Percentiles rank a stretch among this genome's conserved stretches.
Conservation (phyloP, 1,140 invertebrate species). For the Eriocheir sinensis region DNA sequence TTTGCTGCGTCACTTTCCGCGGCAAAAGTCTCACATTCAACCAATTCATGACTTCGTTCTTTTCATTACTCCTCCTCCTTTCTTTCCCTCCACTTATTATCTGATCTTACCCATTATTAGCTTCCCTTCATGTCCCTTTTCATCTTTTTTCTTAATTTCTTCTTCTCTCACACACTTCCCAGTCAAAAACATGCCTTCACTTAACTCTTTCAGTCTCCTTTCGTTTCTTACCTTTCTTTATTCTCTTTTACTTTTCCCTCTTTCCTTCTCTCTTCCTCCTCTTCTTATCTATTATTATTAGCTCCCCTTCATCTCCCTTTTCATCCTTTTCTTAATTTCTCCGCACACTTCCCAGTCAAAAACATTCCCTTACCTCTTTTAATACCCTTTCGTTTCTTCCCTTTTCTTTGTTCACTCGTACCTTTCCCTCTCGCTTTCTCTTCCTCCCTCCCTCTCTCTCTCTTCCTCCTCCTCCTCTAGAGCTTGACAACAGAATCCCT, state of each 20-base stretch:
- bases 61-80: no score
- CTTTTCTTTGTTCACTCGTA: no score
- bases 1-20: no score
- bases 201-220: no score
- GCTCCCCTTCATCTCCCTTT: neutral
- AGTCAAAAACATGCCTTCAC: no score
- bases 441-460: neutral
- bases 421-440: neutral
- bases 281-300: neutral
- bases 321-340: neutral
- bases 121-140: neutral
- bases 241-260: neutral
- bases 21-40: no score
- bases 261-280: neutral
- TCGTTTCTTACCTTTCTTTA: neutral
- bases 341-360: neutral
- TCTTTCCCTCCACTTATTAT: no score
- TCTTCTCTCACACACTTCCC: neutral
- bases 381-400: no score
- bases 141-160: neutral
- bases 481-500: neutral
- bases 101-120: no score
- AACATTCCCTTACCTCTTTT: no score
- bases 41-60: no score
- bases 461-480: neutral